A percentile compares a stretch with the other conserved stretches of the same genome.
Conservation (phyloP, 2,888 invertebrate genomes). For the Heliconius hortense region DNA sequence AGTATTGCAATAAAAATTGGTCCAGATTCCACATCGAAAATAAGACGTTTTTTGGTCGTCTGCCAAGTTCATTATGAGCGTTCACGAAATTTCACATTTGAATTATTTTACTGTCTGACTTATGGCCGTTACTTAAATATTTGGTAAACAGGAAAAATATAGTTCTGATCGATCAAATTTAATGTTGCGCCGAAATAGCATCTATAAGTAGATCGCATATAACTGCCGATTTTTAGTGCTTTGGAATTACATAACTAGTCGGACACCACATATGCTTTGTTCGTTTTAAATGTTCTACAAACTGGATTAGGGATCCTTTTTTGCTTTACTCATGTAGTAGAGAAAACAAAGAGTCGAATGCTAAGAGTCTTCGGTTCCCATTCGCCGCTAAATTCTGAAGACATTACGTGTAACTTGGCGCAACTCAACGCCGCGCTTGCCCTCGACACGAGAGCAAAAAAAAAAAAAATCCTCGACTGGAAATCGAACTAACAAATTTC, state of each 20-base stretch:
- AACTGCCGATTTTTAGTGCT: constrained; percentile 43
- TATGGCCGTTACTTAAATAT: constrained; percentile 82
- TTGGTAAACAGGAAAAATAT: constrained; percentile 82
- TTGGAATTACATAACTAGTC: constrained; percentile 28
- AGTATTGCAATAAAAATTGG: constrained; percentile 80
- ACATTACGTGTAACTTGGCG: too few relatives aligned
- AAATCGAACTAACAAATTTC: too few relatives aligned
- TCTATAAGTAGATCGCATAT: constrained; percentile 73
- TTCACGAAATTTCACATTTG: constrained; percentile 83
- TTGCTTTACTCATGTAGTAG: too few relatives aligned
- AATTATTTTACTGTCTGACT: constrained; percentile 83
- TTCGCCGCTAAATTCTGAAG: too few relatives aligned
- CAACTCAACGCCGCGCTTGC: too few relatives aligned
- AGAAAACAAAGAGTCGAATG: too few relatives aligned
- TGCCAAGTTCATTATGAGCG: constrained; percentile 83
- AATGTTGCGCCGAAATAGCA: constrained; percentile 74
- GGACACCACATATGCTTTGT: constrained; percentile 10
- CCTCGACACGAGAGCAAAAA: too few relatives aligned
- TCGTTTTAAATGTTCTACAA: constrained; percentile 6
- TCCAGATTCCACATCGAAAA: constrained; percentile 82
- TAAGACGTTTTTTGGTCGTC: constrained; percentile 81
- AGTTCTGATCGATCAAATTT: constrained; percentile 80
- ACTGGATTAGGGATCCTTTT: too few relatives aligned
- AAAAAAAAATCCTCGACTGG: too few relatives aligned
- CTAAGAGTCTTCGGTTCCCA: too few relatives aligned